Conservation (phyloP, 2,888 invertebrate genomes). For the Parapristionchus giblindavisi region DNA sequence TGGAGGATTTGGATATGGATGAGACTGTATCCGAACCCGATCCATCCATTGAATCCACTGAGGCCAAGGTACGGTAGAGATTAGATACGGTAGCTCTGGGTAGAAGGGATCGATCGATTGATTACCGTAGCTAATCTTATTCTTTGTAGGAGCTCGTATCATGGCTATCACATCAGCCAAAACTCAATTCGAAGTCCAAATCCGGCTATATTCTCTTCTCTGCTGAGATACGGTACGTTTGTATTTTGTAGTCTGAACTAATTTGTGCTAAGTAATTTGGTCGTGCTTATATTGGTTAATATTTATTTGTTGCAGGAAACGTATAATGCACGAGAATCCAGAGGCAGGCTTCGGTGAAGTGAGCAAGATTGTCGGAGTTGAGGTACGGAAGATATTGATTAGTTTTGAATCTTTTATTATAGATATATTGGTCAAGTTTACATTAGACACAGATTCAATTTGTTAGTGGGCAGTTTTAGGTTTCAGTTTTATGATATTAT, state of each 20-base stretch:
- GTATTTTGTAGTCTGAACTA: conserved; percentile 5
- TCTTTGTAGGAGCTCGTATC: conserved; percentile 39
- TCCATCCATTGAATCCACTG: not conserved
- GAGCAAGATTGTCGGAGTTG: conserved; percentile 79
- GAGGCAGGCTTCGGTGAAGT: conserved; percentile 90
- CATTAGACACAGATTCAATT: not conserved
- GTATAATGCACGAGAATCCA: conserved; percentile 90
- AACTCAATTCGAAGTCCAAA: conserved; percentile 68
- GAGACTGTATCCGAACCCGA: conserved; percentile 51
- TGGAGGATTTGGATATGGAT: conserved; percentile 61
- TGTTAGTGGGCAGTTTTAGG: too few relatives aligned
- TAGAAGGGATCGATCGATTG: not conserved
- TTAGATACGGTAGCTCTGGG: not conserved
- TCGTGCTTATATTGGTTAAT: not conserved
- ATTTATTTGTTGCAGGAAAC: conserved; percentile 74
- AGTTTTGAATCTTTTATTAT: not conserved
- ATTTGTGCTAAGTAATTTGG: too few relatives aligned
- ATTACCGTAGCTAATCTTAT: not conserved
- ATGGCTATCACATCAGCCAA: conserved; percentile 65
- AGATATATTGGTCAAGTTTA: not conserved
- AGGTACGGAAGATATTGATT: conserved; percentile 72
- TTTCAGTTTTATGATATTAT: too few relatives aligned
- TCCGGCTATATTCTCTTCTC: conserved; percentile 98
- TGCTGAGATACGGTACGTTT: conserved; percentile 82
- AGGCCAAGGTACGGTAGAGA: not conserved